Conservation (phyloP, 2,797 vertebrate genomes). For the Halcyon smyrnensis region DNA sequence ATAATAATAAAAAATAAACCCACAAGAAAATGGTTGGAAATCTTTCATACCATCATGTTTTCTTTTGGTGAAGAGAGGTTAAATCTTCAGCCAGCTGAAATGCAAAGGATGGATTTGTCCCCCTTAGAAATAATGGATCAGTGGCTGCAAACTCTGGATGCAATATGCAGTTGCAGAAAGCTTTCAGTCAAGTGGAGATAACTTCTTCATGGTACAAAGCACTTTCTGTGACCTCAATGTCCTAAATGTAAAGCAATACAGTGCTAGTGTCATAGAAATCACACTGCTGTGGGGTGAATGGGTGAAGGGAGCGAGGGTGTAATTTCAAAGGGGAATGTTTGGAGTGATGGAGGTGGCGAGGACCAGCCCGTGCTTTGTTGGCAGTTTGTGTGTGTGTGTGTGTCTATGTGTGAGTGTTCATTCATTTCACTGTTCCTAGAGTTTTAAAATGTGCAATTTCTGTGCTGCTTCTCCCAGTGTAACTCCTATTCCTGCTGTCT, state of each 20-base stretch:
- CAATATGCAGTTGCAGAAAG: neutral
- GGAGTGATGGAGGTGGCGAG: neutral
- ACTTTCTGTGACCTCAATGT: conserved; percentile 35
- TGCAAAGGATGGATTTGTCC: neutral
- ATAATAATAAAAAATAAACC: neutral
- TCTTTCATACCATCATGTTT: neutral
- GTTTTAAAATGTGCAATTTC: neutral
- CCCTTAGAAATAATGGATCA: conserved; percentile 26
- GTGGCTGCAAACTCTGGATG: neutral
- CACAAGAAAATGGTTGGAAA: neutral
- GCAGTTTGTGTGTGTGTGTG: neutral
- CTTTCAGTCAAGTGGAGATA: conserved; percentile 41
- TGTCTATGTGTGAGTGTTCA: neutral
- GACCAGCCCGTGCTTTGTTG: neutral
- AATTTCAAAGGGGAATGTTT: neutral
- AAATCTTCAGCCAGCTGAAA: neutral
- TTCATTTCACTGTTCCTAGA: neutral
- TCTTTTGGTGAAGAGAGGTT: neutral
- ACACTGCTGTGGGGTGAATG: neutral
- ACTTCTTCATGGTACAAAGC: conserved; percentile 65
- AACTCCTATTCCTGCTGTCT: neutral
- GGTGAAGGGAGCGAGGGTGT: neutral
- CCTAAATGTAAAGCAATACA: conserved; percentile 42
- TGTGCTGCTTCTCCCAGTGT: neutral
- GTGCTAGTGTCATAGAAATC: conserved; percentile 1